Percentiles rank a stretch among this genome's conserved stretches.
phyloP scores from a whole-genome alignment of 2,113 vertebrate genomes.

The Heptranchias perlo region DNA sequence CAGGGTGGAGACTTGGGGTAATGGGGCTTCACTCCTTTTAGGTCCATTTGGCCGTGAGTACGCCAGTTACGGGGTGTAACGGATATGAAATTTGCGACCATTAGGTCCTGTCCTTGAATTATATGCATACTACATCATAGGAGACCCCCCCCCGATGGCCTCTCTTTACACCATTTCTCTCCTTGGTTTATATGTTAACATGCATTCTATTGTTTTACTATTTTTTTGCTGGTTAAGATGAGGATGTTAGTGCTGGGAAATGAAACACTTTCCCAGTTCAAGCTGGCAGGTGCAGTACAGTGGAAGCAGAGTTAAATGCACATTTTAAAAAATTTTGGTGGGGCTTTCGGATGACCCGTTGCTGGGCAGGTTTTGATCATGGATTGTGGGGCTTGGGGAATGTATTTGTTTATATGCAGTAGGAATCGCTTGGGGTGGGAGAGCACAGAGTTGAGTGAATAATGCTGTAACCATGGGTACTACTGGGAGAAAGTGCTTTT shows the following conservation, averaged over 20 bases:
- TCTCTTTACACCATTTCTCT: too few relatives aligned
- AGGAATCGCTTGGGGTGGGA: not conserved
- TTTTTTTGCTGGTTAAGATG: not conserved
- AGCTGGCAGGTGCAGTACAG: not conserved
- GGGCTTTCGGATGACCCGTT: not conserved
- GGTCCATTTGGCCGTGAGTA: not conserved
- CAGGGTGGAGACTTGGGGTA: too few relatives aligned
- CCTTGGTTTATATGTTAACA: not conserved
- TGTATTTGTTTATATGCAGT: not conserved
- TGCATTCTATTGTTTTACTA: not conserved
- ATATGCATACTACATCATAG: not conserved
- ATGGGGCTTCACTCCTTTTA: too few relatives aligned
- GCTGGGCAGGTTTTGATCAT: not conserved
- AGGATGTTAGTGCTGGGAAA: not conserved
- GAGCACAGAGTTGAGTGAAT: not conserved
- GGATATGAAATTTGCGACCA: not conserved
- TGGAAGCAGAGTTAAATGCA: not conserved
- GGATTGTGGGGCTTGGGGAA: not conserved
- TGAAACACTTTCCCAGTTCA: not conserved
- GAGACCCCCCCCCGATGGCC: too few relatives aligned
- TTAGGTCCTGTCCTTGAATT: not conserved
- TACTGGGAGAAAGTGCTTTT: not conserved
- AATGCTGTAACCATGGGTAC: not conserved
- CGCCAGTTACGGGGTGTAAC: not conserved
- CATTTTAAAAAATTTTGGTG: not conserved